Conservation (phyloP, 1,140 invertebrate genomes). For the Lepidurus arcticus region DNA sequence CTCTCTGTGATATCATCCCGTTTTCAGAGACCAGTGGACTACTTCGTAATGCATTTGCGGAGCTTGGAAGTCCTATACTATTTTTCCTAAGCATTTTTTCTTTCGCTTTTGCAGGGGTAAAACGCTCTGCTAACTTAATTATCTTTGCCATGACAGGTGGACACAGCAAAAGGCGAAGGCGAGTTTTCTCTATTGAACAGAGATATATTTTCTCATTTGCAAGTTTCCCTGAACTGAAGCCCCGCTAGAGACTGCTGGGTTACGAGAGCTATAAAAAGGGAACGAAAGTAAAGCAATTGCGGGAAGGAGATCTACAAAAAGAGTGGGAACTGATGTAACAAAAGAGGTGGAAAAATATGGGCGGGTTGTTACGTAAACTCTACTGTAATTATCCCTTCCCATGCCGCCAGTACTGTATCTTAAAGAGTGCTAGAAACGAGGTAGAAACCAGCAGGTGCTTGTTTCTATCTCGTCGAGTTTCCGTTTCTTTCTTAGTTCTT, state of each 20-base stretch:
- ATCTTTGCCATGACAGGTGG: not conserved
- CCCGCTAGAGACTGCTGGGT: not conserved
- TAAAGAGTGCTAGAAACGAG: not conserved
- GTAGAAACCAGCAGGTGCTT: slow-evolving; percentile 3
- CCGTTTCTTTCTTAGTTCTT: not conserved
- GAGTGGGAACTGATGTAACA: not conserved
- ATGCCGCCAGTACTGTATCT: not conserved
- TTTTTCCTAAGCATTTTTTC: not conserved
- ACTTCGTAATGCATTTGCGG: not conserved
- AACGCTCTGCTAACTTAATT: not conserved
- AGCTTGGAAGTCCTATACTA: not conserved
- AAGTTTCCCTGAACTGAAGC: not conserved
- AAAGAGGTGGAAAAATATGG: not conserved
- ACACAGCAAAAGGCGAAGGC: too few relatives aligned
- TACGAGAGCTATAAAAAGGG: not conserved
- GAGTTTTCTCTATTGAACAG: not conserved
- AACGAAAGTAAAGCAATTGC: not conserved
- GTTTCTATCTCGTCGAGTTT: not conserved
- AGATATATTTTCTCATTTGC: not conserved
- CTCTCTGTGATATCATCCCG: slow-evolving; percentile 7
- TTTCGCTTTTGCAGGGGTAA: not conserved
- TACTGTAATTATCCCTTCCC: not conserved
- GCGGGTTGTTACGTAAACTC: not conserved
- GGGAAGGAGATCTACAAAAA: not conserved
- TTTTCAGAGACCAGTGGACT: not conserved